Percentiles rank a stretch among this genome's conserved stretches.
Evolutionary conservation across 37 sponge, comb jelly and placozoan species (phyloP).

Genomic region (Halisarca cf. caerulea): DNA sequence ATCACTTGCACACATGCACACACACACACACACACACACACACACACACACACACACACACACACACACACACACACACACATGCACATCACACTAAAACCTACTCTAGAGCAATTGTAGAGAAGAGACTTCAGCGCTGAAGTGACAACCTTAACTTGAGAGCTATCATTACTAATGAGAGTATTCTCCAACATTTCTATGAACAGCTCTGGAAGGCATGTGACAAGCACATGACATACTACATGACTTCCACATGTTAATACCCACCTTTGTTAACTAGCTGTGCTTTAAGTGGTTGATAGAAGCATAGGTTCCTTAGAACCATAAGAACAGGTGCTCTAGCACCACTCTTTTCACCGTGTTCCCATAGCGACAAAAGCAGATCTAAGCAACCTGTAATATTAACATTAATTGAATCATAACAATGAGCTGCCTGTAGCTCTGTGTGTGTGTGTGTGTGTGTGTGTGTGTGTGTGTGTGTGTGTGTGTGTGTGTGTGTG

Average conservation of each 20-base stretch:
- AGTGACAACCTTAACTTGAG: conserved; percentile 28
- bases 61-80: too few relatives aligned
- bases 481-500: too few relatives aligned
- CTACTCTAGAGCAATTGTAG: conserved; percentile 62
- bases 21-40: too few relatives aligned
- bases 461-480: too few relatives aligned
- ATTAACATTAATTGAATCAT: not conserved
- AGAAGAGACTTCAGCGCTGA: conserved; percentile 64
- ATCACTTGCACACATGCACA: not conserved
- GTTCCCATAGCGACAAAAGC: conserved; percentile 51
- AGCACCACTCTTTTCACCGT: not conserved
- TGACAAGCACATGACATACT: not conserved
- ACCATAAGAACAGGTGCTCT: conserved; percentile 28
- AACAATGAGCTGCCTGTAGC: too few relatives aligned
- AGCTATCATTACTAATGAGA: conserved; percentile 20
- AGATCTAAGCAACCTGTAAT: conserved; percentile 51
- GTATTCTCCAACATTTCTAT: conserved; percentile 3
- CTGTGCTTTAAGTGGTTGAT: conserved; percentile 63
- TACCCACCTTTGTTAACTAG: conserved; percentile 54
- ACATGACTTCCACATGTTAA: not conserved
- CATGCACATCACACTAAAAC: not conserved
- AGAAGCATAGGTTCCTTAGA: conserved; percentile 68
- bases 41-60: too few relatives aligned
- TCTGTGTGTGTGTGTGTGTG: too few relatives aligned
- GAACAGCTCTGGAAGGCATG: not conserved